Conservation (phyloP, 2,113 vertebrate genomes). For the Donacobius atricapilla region DNA sequence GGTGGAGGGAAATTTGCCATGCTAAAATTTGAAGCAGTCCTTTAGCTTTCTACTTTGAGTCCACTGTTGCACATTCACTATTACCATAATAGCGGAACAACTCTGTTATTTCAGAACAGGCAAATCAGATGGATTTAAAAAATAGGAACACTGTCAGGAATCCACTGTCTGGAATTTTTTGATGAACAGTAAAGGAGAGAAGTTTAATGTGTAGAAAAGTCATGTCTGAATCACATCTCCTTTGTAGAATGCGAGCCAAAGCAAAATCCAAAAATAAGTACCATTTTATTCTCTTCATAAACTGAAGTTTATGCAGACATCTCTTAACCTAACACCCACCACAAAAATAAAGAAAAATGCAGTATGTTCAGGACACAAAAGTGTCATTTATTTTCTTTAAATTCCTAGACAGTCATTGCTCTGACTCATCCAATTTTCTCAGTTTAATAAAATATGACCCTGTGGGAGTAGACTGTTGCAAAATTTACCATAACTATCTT, state of each 20-base stretch:
- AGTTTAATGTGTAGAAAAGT: not conserved
- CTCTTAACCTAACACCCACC: not conserved
- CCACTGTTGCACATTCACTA: not conserved
- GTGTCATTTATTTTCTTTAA: slow-evolving; percentile 20
- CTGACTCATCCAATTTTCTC: slow-evolving; percentile 17
- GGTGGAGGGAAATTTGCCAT: not conserved
- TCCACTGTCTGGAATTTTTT: not conserved
- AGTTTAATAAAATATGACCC: slow-evolving; percentile 17
- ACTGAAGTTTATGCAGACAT: not conserved
- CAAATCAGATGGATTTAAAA: not conserved
- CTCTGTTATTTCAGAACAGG: not conserved
- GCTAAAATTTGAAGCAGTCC: not conserved
- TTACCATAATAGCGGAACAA: not conserved
- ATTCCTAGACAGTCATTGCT: slow-evolving; percentile 10
- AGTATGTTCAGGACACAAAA: not conserved
- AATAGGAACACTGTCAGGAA: not conserved
- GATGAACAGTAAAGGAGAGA: not conserved
- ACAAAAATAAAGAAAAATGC: not conserved
- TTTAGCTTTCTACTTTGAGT: not conserved
- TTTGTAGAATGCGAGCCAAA: not conserved
- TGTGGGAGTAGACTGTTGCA: not conserved
- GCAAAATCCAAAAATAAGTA: not conserved
- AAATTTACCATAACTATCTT: not conserved
- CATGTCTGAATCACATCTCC: not conserved
- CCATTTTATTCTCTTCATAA: not conserved